Conservation (phyloP, 1,140 invertebrate genomes). For the Metopolophium dirhodum region DNA sequence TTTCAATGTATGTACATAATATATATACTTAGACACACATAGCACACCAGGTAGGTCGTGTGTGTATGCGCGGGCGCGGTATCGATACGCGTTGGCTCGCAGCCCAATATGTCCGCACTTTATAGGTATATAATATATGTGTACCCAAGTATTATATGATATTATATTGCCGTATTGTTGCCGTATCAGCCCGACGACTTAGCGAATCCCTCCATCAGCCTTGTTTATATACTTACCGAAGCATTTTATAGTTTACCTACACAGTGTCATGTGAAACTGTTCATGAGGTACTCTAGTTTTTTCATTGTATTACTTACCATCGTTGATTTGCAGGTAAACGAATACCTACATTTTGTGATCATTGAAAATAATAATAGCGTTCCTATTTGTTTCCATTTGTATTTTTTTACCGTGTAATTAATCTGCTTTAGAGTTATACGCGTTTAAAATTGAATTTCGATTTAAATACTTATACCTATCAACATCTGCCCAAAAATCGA, state of each 20-base stretch:
- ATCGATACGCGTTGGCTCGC: slow-evolving; percentile 8
- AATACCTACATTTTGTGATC: background rate
- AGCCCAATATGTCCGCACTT: background rate
- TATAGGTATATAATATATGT: background rate
- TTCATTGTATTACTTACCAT: background rate
- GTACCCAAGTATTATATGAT: background rate
- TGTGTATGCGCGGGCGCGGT: background rate
- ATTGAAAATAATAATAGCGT: background rate
- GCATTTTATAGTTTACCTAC: background rate
- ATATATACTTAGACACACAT: background rate
- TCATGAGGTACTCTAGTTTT: background rate
- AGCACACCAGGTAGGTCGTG: background rate
- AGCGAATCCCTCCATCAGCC: background rate
- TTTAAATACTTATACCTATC: too few species aligned
- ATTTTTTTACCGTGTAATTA: too few species aligned
- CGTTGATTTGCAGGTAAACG: background rate
- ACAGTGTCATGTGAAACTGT: background rate
- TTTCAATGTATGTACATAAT: too few species aligned
- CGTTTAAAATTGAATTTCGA: too few species aligned
- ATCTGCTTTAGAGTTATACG: too few species aligned
- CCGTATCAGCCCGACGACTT: background rate
- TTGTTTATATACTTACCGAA: background rate
- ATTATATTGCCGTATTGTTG: background rate
- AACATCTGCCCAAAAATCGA: too few species aligned
- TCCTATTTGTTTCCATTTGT: too few species aligned